Evolutionary conservation across 2,113 vertebrate species (phyloP).

Genomic region (Taurulus bubalis): DNA sequence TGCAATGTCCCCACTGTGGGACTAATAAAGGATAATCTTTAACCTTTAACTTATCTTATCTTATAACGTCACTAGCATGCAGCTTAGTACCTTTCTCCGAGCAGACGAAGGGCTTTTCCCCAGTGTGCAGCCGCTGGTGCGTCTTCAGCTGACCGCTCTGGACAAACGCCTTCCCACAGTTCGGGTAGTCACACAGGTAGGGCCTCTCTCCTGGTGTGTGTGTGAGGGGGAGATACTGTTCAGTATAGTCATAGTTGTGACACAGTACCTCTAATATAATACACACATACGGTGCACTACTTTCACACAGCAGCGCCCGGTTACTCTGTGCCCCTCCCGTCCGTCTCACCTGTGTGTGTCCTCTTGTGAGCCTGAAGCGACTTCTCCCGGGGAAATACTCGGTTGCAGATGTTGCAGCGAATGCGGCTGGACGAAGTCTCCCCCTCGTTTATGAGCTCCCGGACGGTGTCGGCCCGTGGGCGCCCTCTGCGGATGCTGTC

Average conservation of each 20-base stretch:
- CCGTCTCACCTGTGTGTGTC: slow-evolving; percentile 93
- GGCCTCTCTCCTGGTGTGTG: slow-evolving; percentile 91
- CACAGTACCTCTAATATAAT: background rate
- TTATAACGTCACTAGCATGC: background rate
- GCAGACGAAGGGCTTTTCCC: slow-evolving; percentile 98
- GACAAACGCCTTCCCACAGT: slow-evolving; percentile 97
- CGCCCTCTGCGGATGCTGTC: slow-evolving; percentile 93
- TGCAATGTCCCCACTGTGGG: too few species aligned
- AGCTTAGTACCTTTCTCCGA: slow-evolving; percentile 89
- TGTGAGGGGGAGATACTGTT: background rate
- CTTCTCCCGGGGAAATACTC: slow-evolving; percentile 97
- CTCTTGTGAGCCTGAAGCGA: slow-evolving; percentile 97
- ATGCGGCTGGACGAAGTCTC: slow-evolving; percentile 97
- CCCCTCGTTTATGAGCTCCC: slow-evolving; percentile 94
- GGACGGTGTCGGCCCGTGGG: slow-evolving; percentile 93
- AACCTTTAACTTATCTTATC: too few species aligned
- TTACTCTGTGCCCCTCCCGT: background rate
- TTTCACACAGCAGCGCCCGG: background rate
- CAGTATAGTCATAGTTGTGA: background rate
- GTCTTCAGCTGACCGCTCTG: slow-evolving; percentile 99
- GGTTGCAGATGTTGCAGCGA: slow-evolving; percentile 96
- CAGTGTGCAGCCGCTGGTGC: slow-evolving; percentile 97
- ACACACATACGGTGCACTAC: background rate
- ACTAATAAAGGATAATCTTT: too few species aligned
- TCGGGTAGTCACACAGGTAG: slow-evolving; percentile 96